phyloP scores from a whole-genome alignment of 53 echinoderm and acorn worm genomes.

The Antedon mediterranea region DNA sequence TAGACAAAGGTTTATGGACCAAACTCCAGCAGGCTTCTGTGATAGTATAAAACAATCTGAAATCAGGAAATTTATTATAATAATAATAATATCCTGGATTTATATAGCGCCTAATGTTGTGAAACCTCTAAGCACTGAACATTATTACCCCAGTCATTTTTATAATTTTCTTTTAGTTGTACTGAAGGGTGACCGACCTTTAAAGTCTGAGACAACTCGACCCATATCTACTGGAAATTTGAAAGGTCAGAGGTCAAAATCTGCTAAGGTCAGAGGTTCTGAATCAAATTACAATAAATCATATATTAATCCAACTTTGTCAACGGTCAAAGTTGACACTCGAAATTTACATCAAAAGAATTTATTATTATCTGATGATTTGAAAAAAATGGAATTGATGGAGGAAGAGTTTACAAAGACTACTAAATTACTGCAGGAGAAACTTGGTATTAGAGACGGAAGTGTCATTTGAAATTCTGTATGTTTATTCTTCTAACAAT shows the following conservation, averaged over 20 bases:
- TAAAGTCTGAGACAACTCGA: slow-evolving; percentile 86
- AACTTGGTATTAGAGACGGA: slow-evolving; percentile 49
- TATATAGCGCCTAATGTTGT: too few relatives aligned
- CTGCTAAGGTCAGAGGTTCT: not conserved
- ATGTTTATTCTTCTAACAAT: too few relatives aligned
- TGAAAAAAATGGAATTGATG: slow-evolving; percentile 49
- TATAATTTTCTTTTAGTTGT: slow-evolving; percentile 15
- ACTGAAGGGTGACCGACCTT: slow-evolving; percentile 56
- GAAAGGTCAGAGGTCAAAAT: not conserved
- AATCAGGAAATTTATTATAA: too few relatives aligned
- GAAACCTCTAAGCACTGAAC: too few relatives aligned
- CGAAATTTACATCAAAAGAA: slow-evolving; percentile 21
- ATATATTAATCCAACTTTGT: slow-evolving; percentile 8
- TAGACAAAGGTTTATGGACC: too few relatives aligned
- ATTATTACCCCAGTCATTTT: not conserved
- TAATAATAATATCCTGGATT: too few relatives aligned
- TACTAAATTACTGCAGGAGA: slow-evolving; percentile 61
- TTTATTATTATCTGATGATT: slow-evolving; percentile 48
- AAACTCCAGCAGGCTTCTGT: too few relatives aligned
- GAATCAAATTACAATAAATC: not conserved
- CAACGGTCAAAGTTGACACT: not conserved
- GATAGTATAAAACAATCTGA: too few relatives aligned
- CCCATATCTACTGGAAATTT: slow-evolving; percentile 39
- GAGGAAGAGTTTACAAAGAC: slow-evolving; percentile 75
- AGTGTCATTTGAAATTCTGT: slow-evolving; percentile 17